Evolutionary conservation across 2,888 invertebrate species (phyloP).

Genomic region (Agrenia bidenticulata): DNA sequence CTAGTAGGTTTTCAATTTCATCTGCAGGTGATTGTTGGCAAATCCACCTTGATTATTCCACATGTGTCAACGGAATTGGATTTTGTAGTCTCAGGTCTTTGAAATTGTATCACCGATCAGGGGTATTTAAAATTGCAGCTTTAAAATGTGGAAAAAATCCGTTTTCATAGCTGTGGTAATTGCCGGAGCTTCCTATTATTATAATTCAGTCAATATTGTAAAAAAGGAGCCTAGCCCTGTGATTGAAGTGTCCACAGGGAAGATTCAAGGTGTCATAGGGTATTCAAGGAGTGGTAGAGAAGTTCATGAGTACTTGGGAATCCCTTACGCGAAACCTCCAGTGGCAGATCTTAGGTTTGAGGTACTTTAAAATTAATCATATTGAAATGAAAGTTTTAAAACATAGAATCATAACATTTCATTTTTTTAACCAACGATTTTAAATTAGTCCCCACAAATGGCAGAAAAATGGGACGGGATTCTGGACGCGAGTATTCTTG

Average conservation of each 20-base stretch:
- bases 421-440: no score
- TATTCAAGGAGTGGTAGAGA: constrained; percentile 33
- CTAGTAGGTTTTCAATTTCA: no score
- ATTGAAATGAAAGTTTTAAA: neutral
- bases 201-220: neutral
- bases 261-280: constrained; percentile 32
- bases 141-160: constrained; percentile 2
- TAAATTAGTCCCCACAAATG: constrained; percentile 42
- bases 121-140: neutral
- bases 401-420: no score
- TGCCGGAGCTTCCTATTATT: neutral
- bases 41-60: no score
- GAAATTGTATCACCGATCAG: no score
- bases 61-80: no score
- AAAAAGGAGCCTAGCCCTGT: constrained; percentile 24
- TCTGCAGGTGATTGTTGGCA: no score
- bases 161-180: neutral
- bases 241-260: constrained; percentile 30
- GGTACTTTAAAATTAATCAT: constrained; percentile 8
- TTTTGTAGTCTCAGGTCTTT: no score
- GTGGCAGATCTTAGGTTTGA: constrained; percentile 26
- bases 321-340: constrained; percentile 33
- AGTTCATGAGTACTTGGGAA: constrained; percentile 23
- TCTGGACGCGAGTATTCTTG: constrained; percentile 34
- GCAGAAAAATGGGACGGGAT: constrained; percentile 42